Conservation (phyloP, 2,113 vertebrate genomes). For the Percina caprodes region DNA sequence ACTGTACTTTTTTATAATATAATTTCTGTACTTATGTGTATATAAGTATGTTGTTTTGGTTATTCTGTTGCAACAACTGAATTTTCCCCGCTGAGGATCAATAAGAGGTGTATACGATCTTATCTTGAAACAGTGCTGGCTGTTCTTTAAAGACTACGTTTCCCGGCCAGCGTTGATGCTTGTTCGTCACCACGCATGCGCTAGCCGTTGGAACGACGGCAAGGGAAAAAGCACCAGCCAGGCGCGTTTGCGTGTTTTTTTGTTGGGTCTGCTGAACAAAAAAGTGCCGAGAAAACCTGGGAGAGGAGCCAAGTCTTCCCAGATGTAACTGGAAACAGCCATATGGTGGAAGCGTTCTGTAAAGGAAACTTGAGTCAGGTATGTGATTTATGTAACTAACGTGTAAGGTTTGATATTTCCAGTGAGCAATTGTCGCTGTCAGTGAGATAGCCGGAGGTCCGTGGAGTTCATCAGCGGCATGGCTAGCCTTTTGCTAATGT, state of each 20-base stretch:
- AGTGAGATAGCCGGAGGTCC: slow-evolving; percentile 7
- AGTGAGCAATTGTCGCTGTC: slow-evolving; percentile 2
- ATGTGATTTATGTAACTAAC: slow-evolving; percentile 4
- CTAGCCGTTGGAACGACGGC: slow-evolving; percentile 16
- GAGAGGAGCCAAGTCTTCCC: slow-evolving; percentile 44
- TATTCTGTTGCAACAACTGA: too few species aligned
- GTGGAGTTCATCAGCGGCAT: slow-evolving; percentile 52
- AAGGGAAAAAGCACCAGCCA: slow-evolving; percentile 38
- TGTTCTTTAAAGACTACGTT: slow-evolving; percentile 36
- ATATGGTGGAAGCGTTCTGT: not conserved
- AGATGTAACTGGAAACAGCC: slow-evolving; percentile 25
- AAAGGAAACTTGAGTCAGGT: slow-evolving; percentile 47
- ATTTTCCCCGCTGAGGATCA: too few species aligned
- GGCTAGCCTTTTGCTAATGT: slow-evolving; percentile 55
- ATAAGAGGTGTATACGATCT: too few species aligned
- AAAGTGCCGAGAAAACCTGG: slow-evolving; percentile 53
- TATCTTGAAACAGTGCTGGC: too few species aligned
- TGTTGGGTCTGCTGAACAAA: slow-evolving; percentile 48
- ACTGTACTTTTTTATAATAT: too few species aligned
- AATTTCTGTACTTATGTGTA: too few species aligned
- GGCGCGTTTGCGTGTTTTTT: slow-evolving; percentile 31
- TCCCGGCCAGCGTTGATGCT: not conserved
- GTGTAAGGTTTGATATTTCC: not conserved
- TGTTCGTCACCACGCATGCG: slow-evolving; percentile 33
- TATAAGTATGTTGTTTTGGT: too few species aligned